Conservation (phyloP, 1,140 invertebrate genomes). For the Brachionus paranguensis region DNA sequence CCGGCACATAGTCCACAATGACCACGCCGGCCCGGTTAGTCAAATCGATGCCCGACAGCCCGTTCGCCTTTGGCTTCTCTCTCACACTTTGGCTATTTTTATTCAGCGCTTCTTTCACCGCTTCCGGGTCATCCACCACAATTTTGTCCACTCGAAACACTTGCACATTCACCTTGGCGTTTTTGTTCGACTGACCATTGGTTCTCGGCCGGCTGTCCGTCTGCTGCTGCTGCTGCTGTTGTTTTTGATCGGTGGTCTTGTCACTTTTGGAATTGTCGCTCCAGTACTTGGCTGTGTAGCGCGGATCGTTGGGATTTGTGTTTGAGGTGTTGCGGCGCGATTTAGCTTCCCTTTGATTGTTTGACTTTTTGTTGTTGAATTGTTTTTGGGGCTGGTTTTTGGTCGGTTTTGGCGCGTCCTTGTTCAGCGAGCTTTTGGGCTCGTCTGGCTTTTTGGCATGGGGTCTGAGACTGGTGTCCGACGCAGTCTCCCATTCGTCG, state of each 20-base stretch:
- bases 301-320: background rate
- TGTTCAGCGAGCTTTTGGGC: background rate
- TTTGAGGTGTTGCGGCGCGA: background rate
- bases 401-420: background rate
- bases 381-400: background rate
- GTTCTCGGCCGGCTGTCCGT: background rate
- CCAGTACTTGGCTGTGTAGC: conserved; percentile 36
- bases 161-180: background rate
- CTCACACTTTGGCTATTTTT: background rate
- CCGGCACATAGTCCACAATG: conserved; percentile 25
- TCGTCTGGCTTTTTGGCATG: background rate
- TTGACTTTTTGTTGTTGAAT: background rate
- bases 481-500: conserved; percentile 38
- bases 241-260: background rate
- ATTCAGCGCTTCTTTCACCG: conserved; percentile 12
- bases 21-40: conserved; percentile 8
- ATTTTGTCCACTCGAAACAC: conserved; percentile 28
- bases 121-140: background rate
- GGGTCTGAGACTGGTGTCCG: conserved; percentile 4
- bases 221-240: background rate
- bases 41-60: conserved; percentile 14
- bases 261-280: conserved; percentile 20
- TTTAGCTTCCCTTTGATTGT: background rate
- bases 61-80: background rate
- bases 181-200: background rate